Percentiles rank a stretch among this genome's conserved stretches.
Conservation (phyloP, 2,113 vertebrate genomes). For the Rhinogobius similis region DNA sequence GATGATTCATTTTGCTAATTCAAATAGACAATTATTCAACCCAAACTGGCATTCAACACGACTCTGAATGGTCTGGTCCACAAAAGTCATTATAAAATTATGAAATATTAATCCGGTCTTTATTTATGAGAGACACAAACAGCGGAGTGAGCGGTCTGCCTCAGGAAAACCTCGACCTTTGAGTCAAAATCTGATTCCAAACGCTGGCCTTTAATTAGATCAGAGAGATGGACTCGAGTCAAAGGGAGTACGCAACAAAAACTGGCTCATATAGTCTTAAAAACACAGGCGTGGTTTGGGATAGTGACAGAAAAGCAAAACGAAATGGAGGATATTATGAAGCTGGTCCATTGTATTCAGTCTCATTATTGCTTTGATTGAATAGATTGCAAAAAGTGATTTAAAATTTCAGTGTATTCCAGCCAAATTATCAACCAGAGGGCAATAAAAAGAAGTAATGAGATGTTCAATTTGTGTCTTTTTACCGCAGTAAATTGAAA, state of each 20-base stretch:
- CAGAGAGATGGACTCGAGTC: neutral
- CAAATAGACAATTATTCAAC: conserved; percentile 32
- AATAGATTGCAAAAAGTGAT: too few species aligned
- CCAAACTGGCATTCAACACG: conserved; percentile 30
- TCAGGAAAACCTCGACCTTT: conserved; percentile 51
- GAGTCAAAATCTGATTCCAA: conserved; percentile 22
- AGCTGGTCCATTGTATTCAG: neutral
- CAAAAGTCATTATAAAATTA: conserved; percentile 7
- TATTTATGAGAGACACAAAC: conserved; percentile 29
- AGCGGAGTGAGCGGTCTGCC: conserved; percentile 25
- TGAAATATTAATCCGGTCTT: conserved; percentile 43
- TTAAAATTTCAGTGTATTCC: too few species aligned
- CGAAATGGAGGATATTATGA: neutral
- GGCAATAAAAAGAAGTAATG: too few species aligned
- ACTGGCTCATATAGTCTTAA: neutral
- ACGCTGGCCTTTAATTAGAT: conserved; percentile 19
- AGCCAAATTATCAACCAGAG: too few species aligned
- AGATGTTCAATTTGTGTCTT: too few species aligned
- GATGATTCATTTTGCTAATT: conserved; percentile 32
- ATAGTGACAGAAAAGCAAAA: neutral
- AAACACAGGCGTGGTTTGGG: neutral
- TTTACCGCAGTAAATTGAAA: too few species aligned
- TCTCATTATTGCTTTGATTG: neutral
- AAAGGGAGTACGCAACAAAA: neutral
- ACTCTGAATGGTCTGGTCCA: conserved; percentile 41